Conservation (phyloP, 2,113 vertebrate genomes). For the Recurvirostra avosetta region DNA sequence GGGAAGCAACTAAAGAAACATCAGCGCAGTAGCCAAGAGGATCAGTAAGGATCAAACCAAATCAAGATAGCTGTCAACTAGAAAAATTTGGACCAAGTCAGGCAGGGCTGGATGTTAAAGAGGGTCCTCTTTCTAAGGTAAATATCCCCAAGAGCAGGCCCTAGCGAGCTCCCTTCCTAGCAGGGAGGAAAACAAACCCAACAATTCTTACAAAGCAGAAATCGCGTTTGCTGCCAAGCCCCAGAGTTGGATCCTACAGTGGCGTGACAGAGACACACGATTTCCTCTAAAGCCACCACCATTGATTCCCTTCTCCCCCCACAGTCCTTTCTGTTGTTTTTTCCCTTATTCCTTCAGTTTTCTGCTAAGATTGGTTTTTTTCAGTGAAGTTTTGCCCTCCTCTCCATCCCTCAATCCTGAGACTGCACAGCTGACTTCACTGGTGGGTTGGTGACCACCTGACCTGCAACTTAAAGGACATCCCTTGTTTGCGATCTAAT, state of each 20-base stretch:
- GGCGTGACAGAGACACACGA: fast-evolving
- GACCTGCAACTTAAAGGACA: not conserved
- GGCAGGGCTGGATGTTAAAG: not conserved
- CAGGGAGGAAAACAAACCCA: not conserved
- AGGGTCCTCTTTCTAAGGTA: not conserved
- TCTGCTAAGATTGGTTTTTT: not conserved
- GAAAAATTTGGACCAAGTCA: not conserved
- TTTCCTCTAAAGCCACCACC: not conserved
- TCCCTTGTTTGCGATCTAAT: not conserved
- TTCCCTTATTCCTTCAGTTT: not conserved
- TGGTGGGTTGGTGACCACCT: not conserved
- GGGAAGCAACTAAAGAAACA: not conserved
- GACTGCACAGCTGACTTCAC: not conserved
- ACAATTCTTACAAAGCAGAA: not conserved
- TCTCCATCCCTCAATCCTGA: not conserved
- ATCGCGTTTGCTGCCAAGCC: not conserved
- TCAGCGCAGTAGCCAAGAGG: not conserved
- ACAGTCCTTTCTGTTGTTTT: not conserved
- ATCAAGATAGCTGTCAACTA: not conserved
- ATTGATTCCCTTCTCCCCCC: not conserved
- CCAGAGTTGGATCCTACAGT: not conserved
- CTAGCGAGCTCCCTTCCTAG: not conserved
- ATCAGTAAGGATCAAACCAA: not conserved
- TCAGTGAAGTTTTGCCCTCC: not conserved
- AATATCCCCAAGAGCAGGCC: not conserved